Percentiles rank a stretch among this genome's conserved stretches.
phyloP scores from a whole-genome alignment of 2,888 invertebrate genomes.

The Amiota communis region DNA sequence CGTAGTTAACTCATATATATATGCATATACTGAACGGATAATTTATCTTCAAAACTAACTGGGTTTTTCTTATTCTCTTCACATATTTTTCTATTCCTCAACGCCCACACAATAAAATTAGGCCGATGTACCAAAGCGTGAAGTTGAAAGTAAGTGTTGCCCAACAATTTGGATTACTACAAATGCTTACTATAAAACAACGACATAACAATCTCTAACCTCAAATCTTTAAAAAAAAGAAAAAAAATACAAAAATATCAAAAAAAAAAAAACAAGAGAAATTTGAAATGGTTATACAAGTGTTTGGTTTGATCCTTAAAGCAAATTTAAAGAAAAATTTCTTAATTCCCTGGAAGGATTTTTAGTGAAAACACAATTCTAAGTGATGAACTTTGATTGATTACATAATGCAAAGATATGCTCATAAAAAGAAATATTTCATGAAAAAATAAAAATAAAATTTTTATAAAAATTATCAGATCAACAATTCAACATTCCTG shows the following conservation, averaged over 20 bases:
- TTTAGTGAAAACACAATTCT: neutral
- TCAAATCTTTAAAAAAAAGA: slow-evolving; percentile 44
- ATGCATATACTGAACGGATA: slow-evolving; percentile 28
- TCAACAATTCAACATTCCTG: neutral
- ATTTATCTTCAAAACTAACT: slow-evolving; percentile 29
- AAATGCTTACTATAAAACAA: slow-evolving; percentile 5
- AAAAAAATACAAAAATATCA: slow-evolving; percentile 24
- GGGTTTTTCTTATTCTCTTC: slow-evolving; percentile 41
- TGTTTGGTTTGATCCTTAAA: too few species aligned
- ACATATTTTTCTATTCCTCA: slow-evolving; percentile 69
- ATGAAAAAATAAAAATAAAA: neutral
- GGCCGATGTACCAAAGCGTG: slow-evolving; percentile 89
- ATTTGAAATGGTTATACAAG: slow-evolving; percentile 30
- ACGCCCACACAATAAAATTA: slow-evolving; percentile 69
- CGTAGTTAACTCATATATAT: slow-evolving; percentile 1
- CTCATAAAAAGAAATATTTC: slow-evolving; percentile 25
- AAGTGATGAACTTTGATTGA: neutral
- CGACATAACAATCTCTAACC: slow-evolving; percentile 50
- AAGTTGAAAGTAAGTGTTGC: slow-evolving; percentile 88
- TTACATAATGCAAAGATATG: slow-evolving; percentile 26
- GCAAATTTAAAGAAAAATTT: too few species aligned
- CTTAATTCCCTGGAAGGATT: neutral
- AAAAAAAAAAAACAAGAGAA: slow-evolving; percentile 26
- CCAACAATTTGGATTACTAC: slow-evolving; percentile 35
- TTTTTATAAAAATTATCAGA: slow-evolving; percentile 4